These are phyloP conservation scores for Nomada ferruginata DNA, from an alignment of 2,888 invertebrate species.

Conservation along the genomic window DNA sequence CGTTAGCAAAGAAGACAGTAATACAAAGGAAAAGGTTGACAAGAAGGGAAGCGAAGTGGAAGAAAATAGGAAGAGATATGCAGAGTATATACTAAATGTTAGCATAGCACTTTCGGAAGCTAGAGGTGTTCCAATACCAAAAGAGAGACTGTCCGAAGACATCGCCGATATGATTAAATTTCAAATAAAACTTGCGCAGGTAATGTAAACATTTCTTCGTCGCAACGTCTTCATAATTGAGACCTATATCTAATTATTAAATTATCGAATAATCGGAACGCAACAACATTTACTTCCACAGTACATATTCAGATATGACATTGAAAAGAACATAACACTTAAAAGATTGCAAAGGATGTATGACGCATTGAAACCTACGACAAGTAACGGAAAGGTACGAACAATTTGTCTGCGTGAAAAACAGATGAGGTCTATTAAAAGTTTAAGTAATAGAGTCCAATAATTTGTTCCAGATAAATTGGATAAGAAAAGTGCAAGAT, in stretches of 20 bases:
- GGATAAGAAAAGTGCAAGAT: conserved; percentile 43
- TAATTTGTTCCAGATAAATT: conserved; percentile 46
- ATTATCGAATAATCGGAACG: not conserved
- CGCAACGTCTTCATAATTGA: not conserved
- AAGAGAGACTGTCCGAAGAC: conserved; percentile 58
- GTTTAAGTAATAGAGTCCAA: not conserved
- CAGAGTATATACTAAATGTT: conserved; percentile 51
- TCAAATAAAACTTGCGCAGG: conserved; percentile 43
- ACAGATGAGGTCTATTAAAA: not conserved
- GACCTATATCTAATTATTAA: not conserved
- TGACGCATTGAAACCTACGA: not conserved
- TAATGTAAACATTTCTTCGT: not conserved
- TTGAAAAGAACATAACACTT: not conserved
- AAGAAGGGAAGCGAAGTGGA: rapidly evolving
- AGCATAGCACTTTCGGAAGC: conserved; percentile 56
- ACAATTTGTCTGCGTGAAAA: not conserved
- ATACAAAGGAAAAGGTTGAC: not conserved
- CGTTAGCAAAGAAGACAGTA: not conserved
- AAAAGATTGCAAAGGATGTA: conserved; percentile 40
- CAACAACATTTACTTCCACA: conserved; percentile 8
- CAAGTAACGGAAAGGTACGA: conserved; percentile 31
- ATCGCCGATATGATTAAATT: conserved; percentile 68
- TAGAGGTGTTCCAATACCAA: conserved; percentile 56
- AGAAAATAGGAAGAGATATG: conserved; percentile 35
- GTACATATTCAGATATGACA: not conserved